phyloP scores from a whole-genome alignment of 2,797 vertebrate species.

The Graptemys geographica region DNA sequence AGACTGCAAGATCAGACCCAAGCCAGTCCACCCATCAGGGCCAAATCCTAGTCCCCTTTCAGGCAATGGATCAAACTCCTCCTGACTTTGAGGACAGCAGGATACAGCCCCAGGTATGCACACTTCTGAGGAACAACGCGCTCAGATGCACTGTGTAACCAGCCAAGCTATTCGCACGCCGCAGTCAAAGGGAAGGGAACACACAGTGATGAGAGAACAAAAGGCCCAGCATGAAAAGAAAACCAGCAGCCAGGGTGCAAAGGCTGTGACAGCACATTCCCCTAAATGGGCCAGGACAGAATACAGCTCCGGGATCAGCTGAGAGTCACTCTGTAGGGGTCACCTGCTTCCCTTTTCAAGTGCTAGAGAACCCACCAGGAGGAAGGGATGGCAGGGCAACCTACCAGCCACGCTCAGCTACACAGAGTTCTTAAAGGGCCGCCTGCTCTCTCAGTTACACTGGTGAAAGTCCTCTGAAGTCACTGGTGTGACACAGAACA shows the following conservation, averaged over 20 bases:
- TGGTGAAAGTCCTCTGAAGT: background rate
- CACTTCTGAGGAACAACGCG: background rate
- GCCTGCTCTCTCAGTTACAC: background rate
- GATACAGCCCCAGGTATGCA: background rate
- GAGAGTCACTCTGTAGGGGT: background rate
- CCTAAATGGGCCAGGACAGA: background rate
- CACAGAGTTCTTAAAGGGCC: background rate
- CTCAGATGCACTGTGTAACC: background rate
- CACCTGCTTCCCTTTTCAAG: background rate
- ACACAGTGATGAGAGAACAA: background rate
- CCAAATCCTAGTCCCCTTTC: background rate
- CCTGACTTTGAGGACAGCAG: background rate
- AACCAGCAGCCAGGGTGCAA: background rate
- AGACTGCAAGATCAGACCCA: background rate
- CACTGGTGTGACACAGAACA: background rate
- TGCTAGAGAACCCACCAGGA: background rate
- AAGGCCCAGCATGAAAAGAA: background rate
- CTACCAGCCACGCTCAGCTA: background rate
- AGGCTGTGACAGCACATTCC: background rate
- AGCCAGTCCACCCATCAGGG: background rate
- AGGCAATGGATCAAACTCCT: background rate
- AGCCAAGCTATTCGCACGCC: background rate
- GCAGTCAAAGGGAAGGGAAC: background rate
- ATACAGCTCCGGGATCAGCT: background rate
- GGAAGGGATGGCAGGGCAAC: background rate